A percentile compares a stretch with the other conserved stretches of the same genome.
Conservation (phyloP, 2,797 vertebrate genomes). For the Scarus forsteni region DNA sequence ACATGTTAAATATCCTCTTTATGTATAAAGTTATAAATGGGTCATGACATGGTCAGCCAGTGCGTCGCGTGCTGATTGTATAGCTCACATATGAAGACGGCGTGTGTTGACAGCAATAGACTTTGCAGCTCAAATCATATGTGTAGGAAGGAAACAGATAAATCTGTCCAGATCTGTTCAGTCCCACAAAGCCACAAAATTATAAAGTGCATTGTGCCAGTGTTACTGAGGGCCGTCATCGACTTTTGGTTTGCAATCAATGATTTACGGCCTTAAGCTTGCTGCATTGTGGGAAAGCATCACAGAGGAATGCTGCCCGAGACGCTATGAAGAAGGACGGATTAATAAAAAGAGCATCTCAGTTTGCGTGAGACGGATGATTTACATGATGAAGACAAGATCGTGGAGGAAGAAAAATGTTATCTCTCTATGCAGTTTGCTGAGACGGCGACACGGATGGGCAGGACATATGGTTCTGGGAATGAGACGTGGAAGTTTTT, state of each 20-base stretch:
- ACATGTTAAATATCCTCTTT: constrained; percentile 30
- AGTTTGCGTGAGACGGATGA: constrained; percentile 31
- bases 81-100: constrained; percentile 30
- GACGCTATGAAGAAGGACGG: constrained; percentile 28
- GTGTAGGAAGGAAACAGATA: constrained; percentile 54
- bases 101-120: constrained; percentile 38
- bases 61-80: constrained; percentile 8
- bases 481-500: constrained; percentile 31
- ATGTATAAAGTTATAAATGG: constrained; percentile 21
- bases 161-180: constrained; percentile 34
- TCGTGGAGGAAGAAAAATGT: constrained; percentile 31
- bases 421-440: constrained; percentile 32
- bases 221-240: constrained; percentile 46
- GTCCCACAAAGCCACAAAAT: constrained; percentile 59
- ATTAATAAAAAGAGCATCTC: constrained; percentile 57
- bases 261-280: constrained; percentile 67
- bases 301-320: constrained; percentile 59
- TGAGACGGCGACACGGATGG: constrained; percentile 26
- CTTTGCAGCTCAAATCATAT: constrained; percentile 41
- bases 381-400: constrained; percentile 11
- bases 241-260: constrained; percentile 69
- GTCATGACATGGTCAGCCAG: constrained; percentile 36
- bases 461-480: constrained; percentile 36
- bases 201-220: constrained; percentile 56
- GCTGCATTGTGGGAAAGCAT: constrained; percentile 58